These are phyloP conservation scores for Centrocercus urophasianus DNA, from an alignment of 2,113 vertebrate species.

Conservation along the genomic window DNA sequence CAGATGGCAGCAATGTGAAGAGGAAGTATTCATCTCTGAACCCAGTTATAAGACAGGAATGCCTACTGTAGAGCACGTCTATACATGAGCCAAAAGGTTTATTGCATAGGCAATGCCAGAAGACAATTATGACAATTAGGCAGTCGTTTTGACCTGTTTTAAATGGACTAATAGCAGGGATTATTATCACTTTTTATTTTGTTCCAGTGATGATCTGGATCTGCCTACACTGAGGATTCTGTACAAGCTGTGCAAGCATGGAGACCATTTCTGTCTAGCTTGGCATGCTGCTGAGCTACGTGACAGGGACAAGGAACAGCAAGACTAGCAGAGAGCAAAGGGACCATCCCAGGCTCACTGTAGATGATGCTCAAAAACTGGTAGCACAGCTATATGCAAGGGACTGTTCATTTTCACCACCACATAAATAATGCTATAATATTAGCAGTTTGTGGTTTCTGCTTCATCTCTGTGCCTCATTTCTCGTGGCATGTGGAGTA, in stretches of 20 bases:
- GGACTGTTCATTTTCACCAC: background rate
- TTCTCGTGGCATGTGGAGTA: background rate
- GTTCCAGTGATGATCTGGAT: background rate
- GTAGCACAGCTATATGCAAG: background rate
- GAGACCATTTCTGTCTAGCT: background rate
- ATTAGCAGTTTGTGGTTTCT: background rate
- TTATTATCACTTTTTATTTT: conserved; percentile 3
- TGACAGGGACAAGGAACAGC: background rate
- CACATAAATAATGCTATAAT: background rate
- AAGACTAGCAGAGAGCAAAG: background rate
- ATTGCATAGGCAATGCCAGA: background rate
- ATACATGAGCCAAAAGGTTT: background rate
- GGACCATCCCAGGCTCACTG: background rate
- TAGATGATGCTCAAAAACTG: background rate
- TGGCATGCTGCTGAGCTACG: background rate
- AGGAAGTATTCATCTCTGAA: background rate
- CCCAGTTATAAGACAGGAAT: background rate
- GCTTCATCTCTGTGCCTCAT: background rate
- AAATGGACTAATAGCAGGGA: conserved; percentile 9
- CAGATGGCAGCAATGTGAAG: background rate
- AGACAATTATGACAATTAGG: conserved; percentile 43
- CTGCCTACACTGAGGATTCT: background rate
- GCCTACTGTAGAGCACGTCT: background rate
- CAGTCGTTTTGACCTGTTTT: conserved; percentile 6
- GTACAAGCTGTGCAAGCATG: background rate